phyloP scores from a whole-genome alignment of 2,888 invertebrate genomes.

The Junonia oenone region DNA sequence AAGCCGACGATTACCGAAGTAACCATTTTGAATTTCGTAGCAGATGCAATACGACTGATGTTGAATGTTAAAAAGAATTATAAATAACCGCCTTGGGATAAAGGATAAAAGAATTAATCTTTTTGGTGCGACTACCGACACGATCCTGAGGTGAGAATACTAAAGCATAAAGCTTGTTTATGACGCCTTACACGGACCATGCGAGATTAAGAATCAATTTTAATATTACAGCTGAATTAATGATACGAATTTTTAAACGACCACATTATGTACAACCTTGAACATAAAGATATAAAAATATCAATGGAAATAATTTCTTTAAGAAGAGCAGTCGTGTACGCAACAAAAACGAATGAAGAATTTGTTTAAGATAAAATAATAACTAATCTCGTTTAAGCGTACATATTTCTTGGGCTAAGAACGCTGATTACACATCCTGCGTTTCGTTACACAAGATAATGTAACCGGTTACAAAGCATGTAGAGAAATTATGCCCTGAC shows the following conservation, averaged over 20 bases:
- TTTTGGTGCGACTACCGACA: conserved; percentile 40
- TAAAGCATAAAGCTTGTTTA: conserved; percentile 9
- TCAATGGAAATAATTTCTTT: background rate
- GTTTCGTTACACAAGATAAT: conserved; percentile 29
- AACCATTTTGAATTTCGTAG: conserved; percentile 5
- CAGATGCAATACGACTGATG: conserved; percentile 9
- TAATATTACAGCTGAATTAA: background rate
- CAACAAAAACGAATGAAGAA: background rate
- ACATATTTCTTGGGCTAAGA: conserved; percentile 18
- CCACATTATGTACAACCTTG: background rate
- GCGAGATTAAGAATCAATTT: conserved; percentile 15
- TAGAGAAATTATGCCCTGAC: conserved; percentile 35
- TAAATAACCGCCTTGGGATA: conserved; percentile 16
- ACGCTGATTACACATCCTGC: conserved; percentile 30
- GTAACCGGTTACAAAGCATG: conserved; percentile 31
- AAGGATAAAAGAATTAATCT: conserved; percentile 35
- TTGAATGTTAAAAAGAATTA: conserved; percentile 3
- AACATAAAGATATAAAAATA: background rate
- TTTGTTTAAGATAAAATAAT: conserved; percentile 1
- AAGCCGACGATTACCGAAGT: conserved; percentile 10
- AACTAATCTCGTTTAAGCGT: background rate
- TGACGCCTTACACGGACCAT: conserved; percentile 5
- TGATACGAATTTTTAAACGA: background rate
- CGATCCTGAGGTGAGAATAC: conserved; percentile 25
- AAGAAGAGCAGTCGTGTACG: background rate